phyloP scores from a whole-genome alignment of 2,113 vertebrate species.

The Thryonomys swinderianus region DNA sequence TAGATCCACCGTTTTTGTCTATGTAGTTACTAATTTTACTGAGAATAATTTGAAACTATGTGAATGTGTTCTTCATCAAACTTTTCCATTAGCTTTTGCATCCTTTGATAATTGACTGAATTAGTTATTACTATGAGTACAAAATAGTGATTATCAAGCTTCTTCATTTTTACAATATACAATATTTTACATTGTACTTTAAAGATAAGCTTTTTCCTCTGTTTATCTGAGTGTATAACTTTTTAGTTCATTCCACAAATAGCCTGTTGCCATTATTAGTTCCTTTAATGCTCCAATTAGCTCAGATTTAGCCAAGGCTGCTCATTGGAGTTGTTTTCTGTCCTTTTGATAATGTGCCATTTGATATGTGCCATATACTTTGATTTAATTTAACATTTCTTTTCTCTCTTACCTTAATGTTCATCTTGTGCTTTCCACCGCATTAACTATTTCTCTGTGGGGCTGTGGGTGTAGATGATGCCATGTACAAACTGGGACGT shows the following conservation, averaged over 20 bases:
- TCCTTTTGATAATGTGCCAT: neutral
- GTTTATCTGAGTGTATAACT: neutral
- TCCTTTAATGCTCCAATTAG: slow-evolving; percentile 9
- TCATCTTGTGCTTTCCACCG: slow-evolving; percentile 27
- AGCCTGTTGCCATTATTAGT: slow-evolving; percentile 32
- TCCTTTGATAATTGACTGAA: slow-evolving; percentile 7
- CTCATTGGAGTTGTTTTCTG: slow-evolving; percentile 7
- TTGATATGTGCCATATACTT: neutral
- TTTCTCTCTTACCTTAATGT: slow-evolving; percentile 47
- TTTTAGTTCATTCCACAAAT: slow-evolving; percentile 52
- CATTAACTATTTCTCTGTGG: slow-evolving; percentile 43
- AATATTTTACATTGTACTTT: slow-evolving; percentile 31
- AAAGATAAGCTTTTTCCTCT: neutral
- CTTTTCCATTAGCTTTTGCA: slow-evolving; percentile 20
- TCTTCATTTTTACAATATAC: slow-evolving; percentile 13
- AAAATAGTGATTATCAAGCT: slow-evolving; percentile 29
- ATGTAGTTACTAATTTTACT: slow-evolving; percentile 29
- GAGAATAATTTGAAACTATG: neutral
- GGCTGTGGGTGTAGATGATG: neutral
- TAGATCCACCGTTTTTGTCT: slow-evolving; percentile 25
- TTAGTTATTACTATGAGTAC: slow-evolving; percentile 14
- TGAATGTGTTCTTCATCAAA: slow-evolving; percentile 21
- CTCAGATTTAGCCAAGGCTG: neutral
- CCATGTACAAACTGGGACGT: slow-evolving; percentile 49
- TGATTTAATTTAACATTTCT: slow-evolving; percentile 5